These are phyloP conservation scores for Centroberyx gerrardi DNA, from an alignment of 2,797 vertebrate genomes.

Conservation along the genomic window DNA sequence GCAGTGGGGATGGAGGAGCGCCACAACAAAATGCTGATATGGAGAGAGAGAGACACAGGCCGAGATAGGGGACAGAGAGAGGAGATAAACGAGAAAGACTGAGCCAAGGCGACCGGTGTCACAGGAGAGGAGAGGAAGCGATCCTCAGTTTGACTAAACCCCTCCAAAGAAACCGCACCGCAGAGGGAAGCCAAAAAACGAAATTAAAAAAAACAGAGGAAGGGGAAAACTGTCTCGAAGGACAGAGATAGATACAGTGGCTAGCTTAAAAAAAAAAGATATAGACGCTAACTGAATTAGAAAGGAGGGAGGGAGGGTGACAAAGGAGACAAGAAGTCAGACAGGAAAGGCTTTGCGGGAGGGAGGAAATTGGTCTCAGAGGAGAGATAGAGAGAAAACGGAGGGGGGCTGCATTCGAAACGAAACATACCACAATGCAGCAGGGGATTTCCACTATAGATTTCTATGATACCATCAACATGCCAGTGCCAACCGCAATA, in stretches of 20 bases:
- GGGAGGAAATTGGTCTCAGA: slow-evolving; percentile 35
- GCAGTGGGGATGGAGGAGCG: not conserved
- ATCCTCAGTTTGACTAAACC: slow-evolving; percentile 51
- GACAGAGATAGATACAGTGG: slow-evolving; percentile 17
- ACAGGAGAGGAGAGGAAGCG: slow-evolving; percentile 24
- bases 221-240: slow-evolving; percentile 18
- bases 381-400: slow-evolving; percentile 53
- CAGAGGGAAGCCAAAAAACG: slow-evolving; percentile 24
- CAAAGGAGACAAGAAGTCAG: slow-evolving; percentile 35
- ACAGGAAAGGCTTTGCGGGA: slow-evolving; percentile 23
- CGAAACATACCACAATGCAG: slow-evolving; percentile 38
- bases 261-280: slow-evolving; percentile 47
- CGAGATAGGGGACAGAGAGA: slow-evolving; percentile 11
- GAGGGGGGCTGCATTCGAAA: slow-evolving; percentile 41
- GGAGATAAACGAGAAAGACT: slow-evolving; percentile 38
- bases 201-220: slow-evolving; percentile 42
- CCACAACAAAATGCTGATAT: slow-evolving; percentile 34
- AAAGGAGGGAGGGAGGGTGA: slow-evolving; percentile 23
- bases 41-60: slow-evolving; percentile 9
- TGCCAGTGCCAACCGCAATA: slow-evolving; percentile 47
- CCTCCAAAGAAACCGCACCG: slow-evolving; percentile 44
- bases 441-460: slow-evolving; percentile 51
- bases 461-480: slow-evolving; percentile 52
- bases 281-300: slow-evolving; percentile 10
- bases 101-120: slow-evolving; percentile 4